Evolutionary conservation across 2,797 vertebrate genomes (phyloP).

Genomic region (Pogonophryne albipinna): DNA sequence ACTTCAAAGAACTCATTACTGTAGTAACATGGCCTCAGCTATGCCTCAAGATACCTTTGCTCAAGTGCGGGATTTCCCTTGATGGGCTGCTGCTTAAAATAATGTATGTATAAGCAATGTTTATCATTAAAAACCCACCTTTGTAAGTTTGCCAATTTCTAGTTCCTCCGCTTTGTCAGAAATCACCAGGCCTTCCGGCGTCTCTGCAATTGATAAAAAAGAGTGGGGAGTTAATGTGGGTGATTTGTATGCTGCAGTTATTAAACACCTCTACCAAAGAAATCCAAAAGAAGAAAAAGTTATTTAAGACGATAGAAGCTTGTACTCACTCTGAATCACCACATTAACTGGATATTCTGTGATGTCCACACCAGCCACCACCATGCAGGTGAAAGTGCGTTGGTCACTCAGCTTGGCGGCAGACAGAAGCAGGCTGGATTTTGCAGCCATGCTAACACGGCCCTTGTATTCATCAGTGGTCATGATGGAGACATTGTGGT

Average conservation of each 20-base stretch:
- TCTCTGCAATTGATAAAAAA: conserved; percentile 82
- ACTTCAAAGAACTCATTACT: conserved; percentile 82
- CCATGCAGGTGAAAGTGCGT: conserved; percentile 93
- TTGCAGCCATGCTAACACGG: conserved; percentile 71
- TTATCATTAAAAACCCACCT: conserved; percentile 85
- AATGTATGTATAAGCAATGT: conserved; percentile 63
- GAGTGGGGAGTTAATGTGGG: conserved; percentile 12
- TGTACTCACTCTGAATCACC: conserved; percentile 93
- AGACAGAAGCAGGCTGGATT: conserved; percentile 76
- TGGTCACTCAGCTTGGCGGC: conserved; percentile 75
- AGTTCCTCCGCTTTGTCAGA: conserved; percentile 85
- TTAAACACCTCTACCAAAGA: background rate
- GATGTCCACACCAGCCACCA: conserved; percentile 83
- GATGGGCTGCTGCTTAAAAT: conserved; percentile 61
- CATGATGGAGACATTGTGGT: conserved; percentile 34
- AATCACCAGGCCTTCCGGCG: conserved; percentile 89
- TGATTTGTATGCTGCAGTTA: conserved; percentile 17
- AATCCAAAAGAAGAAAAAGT: background rate
- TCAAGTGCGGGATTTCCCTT: conserved; percentile 60
- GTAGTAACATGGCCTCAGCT: conserved; percentile 60
- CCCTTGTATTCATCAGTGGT: conserved; percentile 68
- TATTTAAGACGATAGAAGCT: background rate
- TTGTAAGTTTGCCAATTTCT: conserved; percentile 91
- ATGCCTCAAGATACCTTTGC: conserved; percentile 60
- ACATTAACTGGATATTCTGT: conserved; percentile 86